Evolutionary conservation across 2,888 invertebrate genomes (phyloP).

Genomic region (Omphaloscelis lunosa): DNA sequence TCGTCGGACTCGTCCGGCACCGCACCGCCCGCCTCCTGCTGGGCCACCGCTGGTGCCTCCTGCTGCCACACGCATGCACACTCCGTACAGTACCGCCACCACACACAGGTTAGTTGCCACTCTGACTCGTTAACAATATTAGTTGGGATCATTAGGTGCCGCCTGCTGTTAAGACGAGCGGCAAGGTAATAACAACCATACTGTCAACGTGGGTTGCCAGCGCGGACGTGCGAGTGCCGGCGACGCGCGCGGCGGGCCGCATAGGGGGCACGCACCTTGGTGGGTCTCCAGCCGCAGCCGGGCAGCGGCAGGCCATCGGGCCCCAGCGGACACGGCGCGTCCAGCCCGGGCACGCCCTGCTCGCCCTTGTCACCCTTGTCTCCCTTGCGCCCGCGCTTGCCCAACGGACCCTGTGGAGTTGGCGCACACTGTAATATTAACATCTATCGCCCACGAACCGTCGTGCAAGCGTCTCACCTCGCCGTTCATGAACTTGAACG

Average conservation of each 20-base stretch:
- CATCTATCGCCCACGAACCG: conserved; percentile 41
- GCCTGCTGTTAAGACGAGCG: conserved; percentile 19
- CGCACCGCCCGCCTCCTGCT: conserved; percentile 63
- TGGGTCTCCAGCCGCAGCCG: conserved; percentile 98
- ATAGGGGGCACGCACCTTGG: conserved; percentile 92
- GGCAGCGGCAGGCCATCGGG: conserved; percentile 98
- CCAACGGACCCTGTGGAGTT: conserved; percentile 94
- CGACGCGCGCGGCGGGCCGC: conserved; percentile 40
- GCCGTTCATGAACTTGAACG: neutral
- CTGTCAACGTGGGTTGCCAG: conserved; percentile 31
- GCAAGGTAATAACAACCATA: conserved; percentile 43
- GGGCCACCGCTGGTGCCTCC: conserved; percentile 74
- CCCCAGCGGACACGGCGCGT: conserved; percentile 99
- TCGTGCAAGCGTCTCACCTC: conserved; percentile 19
- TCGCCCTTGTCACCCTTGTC: conserved; percentile 98
- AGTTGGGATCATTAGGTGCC: conserved; percentile 33
- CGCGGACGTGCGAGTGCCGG: conserved; percentile 20
- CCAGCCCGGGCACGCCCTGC: conserved; percentile 98
- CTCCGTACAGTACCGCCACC: conserved; percentile 48
- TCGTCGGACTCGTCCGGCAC: conserved; percentile 67
- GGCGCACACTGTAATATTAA: conserved; percentile 64
- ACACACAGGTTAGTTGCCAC: conserved; percentile 30
- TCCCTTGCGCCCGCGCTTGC: conserved; percentile 97
- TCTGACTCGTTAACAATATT: conserved; percentile 21
- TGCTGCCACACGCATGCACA: conserved; percentile 69